Evolutionary conservation across 2,888 invertebrate species (phyloP).

Genomic region (Aproaerema taeniolella): DNA sequence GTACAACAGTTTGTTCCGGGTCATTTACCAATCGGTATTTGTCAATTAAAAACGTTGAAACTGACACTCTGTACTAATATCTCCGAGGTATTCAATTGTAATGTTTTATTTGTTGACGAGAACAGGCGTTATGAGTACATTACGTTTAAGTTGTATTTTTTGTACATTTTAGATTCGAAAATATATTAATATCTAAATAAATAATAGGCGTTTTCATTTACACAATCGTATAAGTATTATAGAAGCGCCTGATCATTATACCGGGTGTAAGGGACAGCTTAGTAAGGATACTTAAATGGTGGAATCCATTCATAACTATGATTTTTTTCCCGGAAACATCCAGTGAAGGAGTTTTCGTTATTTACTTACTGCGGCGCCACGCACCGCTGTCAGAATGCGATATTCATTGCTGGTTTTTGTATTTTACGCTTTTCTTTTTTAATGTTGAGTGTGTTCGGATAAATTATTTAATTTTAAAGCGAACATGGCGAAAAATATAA

Average conservation of each 20-base stretch:
- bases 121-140: slow-evolving; percentile 78
- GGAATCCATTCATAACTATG: too few relatives aligned
- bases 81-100: slow-evolving; percentile 49
- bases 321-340: too few relatives aligned
- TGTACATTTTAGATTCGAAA: slow-evolving; percentile 86
- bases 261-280: too few relatives aligned
- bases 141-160: slow-evolving; percentile 84
- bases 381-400: too few relatives aligned
- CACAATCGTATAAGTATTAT: background rate
- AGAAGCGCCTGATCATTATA: background rate
- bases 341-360: too few relatives aligned
- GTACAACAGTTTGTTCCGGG: slow-evolving; percentile 58
- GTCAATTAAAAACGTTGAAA: slow-evolving; percentile 70
- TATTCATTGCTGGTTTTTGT: too few relatives aligned
- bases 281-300: too few relatives aligned
- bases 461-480: too few relatives aligned
- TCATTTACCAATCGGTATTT: slow-evolving; percentile 52
- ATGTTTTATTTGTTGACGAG: slow-evolving; percentile 54
- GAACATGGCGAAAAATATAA: too few relatives aligned
- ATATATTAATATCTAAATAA: slow-evolving; percentile 82
- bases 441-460: too few relatives aligned
- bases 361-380: too few relatives aligned
- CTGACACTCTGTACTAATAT: slow-evolving; percentile 46
- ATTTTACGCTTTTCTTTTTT: too few relatives aligned
- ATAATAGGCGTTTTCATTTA: slow-evolving; percentile 51